A percentile compares a stretch with the other conserved stretches of the same genome.
Evolutionary conservation across 1,140 invertebrate species (phyloP).

Genomic region (Rhagoletis zephyria): DNA sequence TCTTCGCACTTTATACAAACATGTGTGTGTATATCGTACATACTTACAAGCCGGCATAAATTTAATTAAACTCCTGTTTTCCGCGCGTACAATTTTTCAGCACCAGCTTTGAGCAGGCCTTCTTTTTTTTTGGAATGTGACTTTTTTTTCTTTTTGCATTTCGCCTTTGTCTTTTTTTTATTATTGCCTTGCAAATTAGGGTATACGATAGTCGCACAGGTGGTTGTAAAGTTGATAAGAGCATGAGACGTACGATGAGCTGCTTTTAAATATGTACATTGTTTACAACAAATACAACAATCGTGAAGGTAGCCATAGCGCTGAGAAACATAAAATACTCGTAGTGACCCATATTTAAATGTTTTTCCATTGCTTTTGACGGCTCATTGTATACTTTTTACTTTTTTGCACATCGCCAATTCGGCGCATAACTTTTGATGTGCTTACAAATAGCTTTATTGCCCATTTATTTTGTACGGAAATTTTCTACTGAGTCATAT

Average conservation of each 20-base stretch:
- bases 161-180: not conserved
- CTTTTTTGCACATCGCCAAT: slow-evolving; percentile 30
- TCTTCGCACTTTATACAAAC: not conserved
- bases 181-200: slow-evolving; percentile 35
- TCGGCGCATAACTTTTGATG: not conserved
- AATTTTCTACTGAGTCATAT: too few relatives aligned
- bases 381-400: not conserved
- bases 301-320: not conserved
- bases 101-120: not conserved
- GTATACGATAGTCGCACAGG: slow-evolving; percentile 5
- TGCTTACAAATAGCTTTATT: not conserved
- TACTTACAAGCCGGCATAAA: slow-evolving; percentile 1
- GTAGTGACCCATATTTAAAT: slow-evolving; percentile 22
- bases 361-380: not conserved
- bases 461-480: too few relatives aligned
- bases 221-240: not conserved
- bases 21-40: too few relatives aligned
- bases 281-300: not conserved
- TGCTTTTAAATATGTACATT: not conserved
- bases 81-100: not conserved
- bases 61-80: slow-evolving; percentile 26
- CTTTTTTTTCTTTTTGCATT: not conserved
- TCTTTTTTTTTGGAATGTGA: not conserved
- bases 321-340: slow-evolving; percentile 21
- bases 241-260: not conserved